These are phyloP conservation scores for Hycleus phaleratus DNA, from an alignment of 1,140 invertebrate species.

Conservation along the genomic window DNA sequence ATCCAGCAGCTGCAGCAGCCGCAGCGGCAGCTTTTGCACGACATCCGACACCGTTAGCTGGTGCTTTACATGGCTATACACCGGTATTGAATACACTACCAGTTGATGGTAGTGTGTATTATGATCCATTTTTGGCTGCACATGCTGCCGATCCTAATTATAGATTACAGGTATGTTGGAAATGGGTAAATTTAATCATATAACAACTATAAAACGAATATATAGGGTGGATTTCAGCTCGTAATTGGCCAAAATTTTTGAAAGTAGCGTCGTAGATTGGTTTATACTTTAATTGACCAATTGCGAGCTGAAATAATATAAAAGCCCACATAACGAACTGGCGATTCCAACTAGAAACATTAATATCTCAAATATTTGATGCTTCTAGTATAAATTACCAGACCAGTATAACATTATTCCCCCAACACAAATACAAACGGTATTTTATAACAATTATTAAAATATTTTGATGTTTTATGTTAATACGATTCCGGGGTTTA, in stretches of 20 bases:
- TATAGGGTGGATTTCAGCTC: no score
- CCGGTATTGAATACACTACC: slow-evolving; percentile 44
- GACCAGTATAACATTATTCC: no score
- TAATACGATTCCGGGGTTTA: background rate
- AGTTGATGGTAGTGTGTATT: slow-evolving; percentile 70
- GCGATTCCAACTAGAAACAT: no score
- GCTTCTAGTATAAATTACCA: no score
- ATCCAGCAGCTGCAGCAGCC: slow-evolving; percentile 63
- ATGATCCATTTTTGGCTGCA: slow-evolving; percentile 89
- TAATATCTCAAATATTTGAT: no score
- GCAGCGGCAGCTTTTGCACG: slow-evolving; percentile 62
- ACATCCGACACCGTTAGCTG: slow-evolving; percentile 62
- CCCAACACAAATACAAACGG: no score
- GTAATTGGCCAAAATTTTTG: no score
- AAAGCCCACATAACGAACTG: no score
- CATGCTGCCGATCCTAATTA: slow-evolving; percentile 81
- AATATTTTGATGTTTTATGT: background rate
- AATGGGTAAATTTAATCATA: background rate
- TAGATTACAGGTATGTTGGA: slow-evolving; percentile 70
- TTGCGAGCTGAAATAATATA: no score
- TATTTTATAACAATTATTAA: background rate
- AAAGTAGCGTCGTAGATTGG: no score
- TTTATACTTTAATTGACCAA: no score
- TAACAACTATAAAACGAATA: no score
- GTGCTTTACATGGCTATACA: slow-evolving; percentile 70